Conservation (phyloP, 2,888 invertebrate genomes). For the Eustalomyia histrio region DNA sequence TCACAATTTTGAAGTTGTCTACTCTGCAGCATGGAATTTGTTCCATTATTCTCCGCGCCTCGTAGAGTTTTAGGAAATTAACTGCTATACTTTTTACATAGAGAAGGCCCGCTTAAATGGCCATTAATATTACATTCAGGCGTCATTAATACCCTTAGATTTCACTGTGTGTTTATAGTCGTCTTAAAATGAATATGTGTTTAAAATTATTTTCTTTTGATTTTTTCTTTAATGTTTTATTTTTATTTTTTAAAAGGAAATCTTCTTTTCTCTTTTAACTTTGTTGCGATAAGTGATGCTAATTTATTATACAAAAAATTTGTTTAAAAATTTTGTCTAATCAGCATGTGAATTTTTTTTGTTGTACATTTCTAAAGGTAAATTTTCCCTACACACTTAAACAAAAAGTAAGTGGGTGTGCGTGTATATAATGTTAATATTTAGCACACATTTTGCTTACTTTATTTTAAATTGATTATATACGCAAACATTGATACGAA, state of each 20-base stretch:
- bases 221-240: neutral
- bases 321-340: conserved; percentile 44
- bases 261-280: neutral
- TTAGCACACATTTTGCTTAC: conserved; percentile 25
- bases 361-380: neutral
- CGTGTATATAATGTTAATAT: conserved; percentile 21
- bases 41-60: too few species aligned
- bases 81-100: too few species aligned
- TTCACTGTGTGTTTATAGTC: too few species aligned
- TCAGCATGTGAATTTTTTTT: conserved; percentile 34
- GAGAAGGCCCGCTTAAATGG: too few species aligned
- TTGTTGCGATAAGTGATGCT: conserved; percentile 40
- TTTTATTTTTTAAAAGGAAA: neutral
- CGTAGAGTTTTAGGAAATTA: too few species aligned
- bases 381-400: neutral
- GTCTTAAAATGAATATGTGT: neutral
- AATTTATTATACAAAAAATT: conserved; percentile 57
- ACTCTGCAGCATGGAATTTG: too few species aligned
- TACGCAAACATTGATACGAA: conserved; percentile 50
- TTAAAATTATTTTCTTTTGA: conserved; percentile 10
- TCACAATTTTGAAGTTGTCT: too few species aligned
- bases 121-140: too few species aligned
- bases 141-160: too few species aligned
- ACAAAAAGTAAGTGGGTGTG: neutral
- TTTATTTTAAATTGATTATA: conserved; percentile 50